Percentiles rank a stretch among this genome's conserved stretches.
Evolutionary conservation across 2,113 vertebrate genomes (phyloP).

Genomic region (Urocolius indicus): DNA sequence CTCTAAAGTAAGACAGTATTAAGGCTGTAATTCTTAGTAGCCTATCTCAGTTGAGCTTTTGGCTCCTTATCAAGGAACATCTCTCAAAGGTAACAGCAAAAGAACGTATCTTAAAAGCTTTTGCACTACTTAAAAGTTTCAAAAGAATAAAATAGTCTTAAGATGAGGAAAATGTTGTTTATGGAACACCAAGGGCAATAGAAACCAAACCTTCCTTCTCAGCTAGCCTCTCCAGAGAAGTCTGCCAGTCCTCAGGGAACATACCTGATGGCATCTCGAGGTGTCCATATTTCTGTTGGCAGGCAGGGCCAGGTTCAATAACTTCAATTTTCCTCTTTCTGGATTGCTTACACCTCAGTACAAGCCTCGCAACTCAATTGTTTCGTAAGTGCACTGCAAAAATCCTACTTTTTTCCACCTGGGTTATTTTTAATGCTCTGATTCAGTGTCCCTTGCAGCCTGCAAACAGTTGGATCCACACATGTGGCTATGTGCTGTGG

Average conservation of each 20-base stretch:
- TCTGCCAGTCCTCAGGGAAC: neutral
- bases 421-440: neutral
- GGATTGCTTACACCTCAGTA: neutral
- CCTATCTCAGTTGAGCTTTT: neutral
- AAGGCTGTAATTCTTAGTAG: slow-evolving; percentile 15
- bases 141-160: neutral
- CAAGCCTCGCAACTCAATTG: neutral
- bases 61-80: neutral
- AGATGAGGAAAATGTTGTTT: neutral
- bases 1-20: neutral
- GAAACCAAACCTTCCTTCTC: neutral
- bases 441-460: neutral
- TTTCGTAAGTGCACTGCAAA: neutral
- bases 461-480: neutral
- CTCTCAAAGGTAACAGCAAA: neutral
- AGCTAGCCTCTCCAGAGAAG: neutral
- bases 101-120: neutral
- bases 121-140: neutral
- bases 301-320: neutral
- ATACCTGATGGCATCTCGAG: neutral
- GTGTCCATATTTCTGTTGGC: neutral
- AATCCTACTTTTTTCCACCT: neutral
- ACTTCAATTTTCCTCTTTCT: neutral
- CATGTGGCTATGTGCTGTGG: neutral
- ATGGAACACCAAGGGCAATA: neutral